These are phyloP conservation scores for Sebastes iracundus DNA, from an alignment of 2,797 vertebrate species.

Conservation along the genomic window DNA sequence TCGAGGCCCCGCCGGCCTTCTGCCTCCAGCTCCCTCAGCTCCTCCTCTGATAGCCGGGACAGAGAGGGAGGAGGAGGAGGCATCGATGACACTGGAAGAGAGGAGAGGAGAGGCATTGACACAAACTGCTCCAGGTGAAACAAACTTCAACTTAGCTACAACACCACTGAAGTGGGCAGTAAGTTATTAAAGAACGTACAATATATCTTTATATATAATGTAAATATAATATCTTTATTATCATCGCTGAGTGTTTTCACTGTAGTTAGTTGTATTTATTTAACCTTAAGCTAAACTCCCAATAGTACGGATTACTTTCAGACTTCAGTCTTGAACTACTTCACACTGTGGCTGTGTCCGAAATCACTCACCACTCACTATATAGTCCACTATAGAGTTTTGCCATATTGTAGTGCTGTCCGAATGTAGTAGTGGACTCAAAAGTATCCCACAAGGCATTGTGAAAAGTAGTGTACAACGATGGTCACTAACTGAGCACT, in stretches of 20 bases:
- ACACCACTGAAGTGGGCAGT: background rate
- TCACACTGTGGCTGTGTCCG: too few species aligned
- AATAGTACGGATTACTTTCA: background rate
- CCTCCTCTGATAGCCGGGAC: constrained; percentile 89
- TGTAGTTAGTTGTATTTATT: background rate
- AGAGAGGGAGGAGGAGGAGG: constrained; percentile 92
- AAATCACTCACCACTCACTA: too few species aligned
- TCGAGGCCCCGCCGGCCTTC: constrained; percentile 91
- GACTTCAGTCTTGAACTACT: background rate
- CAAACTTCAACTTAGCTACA: background rate
- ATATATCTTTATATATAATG: too few species aligned
- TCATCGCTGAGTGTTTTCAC: background rate
- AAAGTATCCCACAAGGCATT: too few species aligned
- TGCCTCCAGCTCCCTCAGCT: constrained; percentile 91
- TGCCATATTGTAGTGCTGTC: too few species aligned
- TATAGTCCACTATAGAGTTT: too few species aligned
- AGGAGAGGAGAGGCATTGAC: background rate
- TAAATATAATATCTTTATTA: too few species aligned
- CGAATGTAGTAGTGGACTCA: too few species aligned
- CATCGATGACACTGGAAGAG: constrained; percentile 89
- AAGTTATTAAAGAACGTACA: background rate
- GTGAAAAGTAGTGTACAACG: too few species aligned
- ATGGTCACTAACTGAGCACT: too few species aligned
- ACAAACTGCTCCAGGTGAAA: background rate
- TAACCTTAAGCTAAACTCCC: too few species aligned